Base-by-base conservation (phyloP, 2,113 vertebrate species). In the Gobius niger region DNA sequence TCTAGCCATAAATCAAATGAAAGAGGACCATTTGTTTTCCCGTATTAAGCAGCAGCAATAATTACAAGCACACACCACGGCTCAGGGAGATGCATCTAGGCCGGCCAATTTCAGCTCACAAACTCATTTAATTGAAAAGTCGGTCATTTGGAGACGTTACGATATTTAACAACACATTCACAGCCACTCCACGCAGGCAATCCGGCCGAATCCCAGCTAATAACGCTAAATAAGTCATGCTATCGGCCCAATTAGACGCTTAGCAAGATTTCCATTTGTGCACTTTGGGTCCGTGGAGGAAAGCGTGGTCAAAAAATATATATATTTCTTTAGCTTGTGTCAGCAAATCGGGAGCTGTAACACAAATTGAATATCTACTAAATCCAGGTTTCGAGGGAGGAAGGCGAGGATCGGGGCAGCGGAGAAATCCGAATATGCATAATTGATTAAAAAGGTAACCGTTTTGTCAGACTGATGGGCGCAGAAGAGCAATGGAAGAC, bases 311-410 rank as follows among this genome's bases (percentile, higher is more conserved):
- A 65, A 77, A 79, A 57, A 40, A 47, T 60, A 76, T 68, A 68
- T 34, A 34, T 34, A 34, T 34, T 34, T 34, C 24, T 34, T 69
- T 68, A 66, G 47, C 79, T 63, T 16, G 73, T 76, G 59, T 90
- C 85, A 90, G 89, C 78, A 84, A 86, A 87, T 88, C 85, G 81
- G 68, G 73, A 87, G 85, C 65, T 87, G 85, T 87, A 85, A 92
- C 90, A 63, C 44, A 92, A 92, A 91, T 83, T 90, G 62, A 90
- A 90, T 51, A 82, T 82, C 80, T 68, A 88, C 91, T 91, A 91
- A 89, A 88, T 91, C 69, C 86, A 46, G 69, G 46, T 75, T 72
- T 62, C 82, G 63, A 68, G 11, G 54, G 16, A 53, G 42, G 73
- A 88, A 91, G 92, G 93, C 79, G 81, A 53, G 52, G 83, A 78